Percentiles rank a stretch among this genome's conserved stretches.
These are phyloP conservation scores for Hesperophylax magnus DNA, from an alignment of 1,140 invertebrate genomes.

Conservation along the genomic window DNA sequence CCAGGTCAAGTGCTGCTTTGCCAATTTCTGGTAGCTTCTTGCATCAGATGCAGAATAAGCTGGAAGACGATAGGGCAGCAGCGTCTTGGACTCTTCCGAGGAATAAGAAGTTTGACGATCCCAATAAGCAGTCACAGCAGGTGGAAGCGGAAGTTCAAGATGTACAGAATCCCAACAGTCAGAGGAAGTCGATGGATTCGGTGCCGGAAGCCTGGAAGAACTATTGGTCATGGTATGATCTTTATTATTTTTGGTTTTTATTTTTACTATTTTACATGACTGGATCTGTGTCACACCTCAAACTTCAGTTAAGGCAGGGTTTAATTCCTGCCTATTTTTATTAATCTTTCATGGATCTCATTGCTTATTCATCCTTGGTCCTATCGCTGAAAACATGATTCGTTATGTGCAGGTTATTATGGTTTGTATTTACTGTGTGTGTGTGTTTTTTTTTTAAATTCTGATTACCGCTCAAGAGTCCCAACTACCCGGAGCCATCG, in stretches of 20 bases:
- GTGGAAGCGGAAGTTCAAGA: not conserved
- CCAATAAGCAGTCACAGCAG: not conserved
- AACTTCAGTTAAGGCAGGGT: not conserved
- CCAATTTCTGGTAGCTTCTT: conserved; percentile 35
- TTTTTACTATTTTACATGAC: too few species aligned
- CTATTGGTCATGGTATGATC: conserved; percentile 68
- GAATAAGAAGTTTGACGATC: conserved; percentile 7
- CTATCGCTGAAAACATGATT: too few species aligned
- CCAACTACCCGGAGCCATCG: too few species aligned
- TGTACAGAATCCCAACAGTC: not conserved
- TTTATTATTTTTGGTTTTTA: conserved; percentile 16
- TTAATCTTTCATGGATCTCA: not conserved
- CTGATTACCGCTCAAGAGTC: too few species aligned
- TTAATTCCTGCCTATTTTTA: conserved; percentile 1
- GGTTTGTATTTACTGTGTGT: too few species aligned
- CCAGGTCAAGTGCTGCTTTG: conserved; percentile 5
- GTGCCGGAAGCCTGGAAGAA: conserved; percentile 63
- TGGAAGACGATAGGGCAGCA: not conserved
- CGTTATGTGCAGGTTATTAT: too few species aligned
- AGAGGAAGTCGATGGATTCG: conserved; percentile 29
- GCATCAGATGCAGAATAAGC: conserved; percentile 36
- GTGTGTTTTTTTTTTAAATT: too few species aligned
- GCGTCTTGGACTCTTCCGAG: conserved; percentile 26
- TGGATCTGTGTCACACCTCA: too few species aligned
- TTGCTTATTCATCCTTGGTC: too few species aligned